phyloP scores from a whole-genome alignment of 2,113 vertebrate species.

The Junco hyemalis region DNA sequence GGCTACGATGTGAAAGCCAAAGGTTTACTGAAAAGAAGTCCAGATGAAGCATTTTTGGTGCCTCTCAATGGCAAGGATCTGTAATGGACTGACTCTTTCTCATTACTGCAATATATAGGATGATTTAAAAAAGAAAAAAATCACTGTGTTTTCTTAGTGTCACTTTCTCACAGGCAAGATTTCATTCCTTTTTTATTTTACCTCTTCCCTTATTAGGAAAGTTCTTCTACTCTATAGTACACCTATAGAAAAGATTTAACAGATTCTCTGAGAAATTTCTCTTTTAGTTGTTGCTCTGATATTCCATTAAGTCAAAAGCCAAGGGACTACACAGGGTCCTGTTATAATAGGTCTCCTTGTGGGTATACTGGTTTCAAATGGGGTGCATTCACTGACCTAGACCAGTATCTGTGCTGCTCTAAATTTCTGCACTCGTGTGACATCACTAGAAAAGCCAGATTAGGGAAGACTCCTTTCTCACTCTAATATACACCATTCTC shows the following conservation, averaged over 20 bases:
- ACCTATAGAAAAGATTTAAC: background rate
- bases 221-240: background rate
- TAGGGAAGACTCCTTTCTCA: background rate
- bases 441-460: background rate
- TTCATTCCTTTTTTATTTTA: background rate
- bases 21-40: slow-evolving; percentile 61
- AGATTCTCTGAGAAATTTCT: background rate
- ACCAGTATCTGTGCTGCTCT: background rate
- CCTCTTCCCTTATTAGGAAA: background rate
- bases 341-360: background rate
- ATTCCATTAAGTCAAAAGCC: background rate
- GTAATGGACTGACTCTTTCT: background rate
- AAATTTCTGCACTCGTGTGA: accelerated
- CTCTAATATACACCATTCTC: background rate
- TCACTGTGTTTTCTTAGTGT: background rate
- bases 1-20: slow-evolving; percentile 63
- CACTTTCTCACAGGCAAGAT: background rate
- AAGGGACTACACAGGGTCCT: background rate
- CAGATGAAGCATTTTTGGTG: slow-evolving; percentile 55
- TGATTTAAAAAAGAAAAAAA: background rate
- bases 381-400: background rate
- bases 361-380: background rate
- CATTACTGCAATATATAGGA: background rate
- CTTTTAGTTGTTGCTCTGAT: background rate
- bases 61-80: slow-evolving; percentile 5